A percentile compares a stretch with the other conserved stretches of the same genome.
Conservation (phyloP, 2,113 vertebrate species). For the Chloroceryle aenea region DNA sequence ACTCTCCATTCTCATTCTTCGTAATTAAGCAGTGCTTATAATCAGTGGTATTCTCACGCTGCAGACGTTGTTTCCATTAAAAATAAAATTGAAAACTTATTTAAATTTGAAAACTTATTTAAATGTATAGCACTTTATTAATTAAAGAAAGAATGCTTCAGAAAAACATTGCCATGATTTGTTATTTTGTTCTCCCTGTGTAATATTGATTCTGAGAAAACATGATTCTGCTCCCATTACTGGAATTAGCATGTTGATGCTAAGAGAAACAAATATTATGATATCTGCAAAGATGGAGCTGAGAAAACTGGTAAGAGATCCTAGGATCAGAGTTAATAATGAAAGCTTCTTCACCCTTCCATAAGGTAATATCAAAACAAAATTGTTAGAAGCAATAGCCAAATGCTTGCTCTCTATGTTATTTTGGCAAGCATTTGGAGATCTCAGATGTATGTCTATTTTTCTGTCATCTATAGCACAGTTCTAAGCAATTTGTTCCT, state of each 20-base stretch:
- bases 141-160: not conserved
- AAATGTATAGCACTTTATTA: not conserved
- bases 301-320: not conserved
- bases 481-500: not conserved
- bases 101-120: not conserved
- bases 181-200: not conserved
- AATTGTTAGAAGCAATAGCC: not conserved
- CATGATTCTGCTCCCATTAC: not conserved
- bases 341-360: not conserved
- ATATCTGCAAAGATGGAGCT: not conserved
- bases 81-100: not conserved
- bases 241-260: not conserved
- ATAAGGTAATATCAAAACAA: not conserved
- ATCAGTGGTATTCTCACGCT: slow-evolving; percentile 84
- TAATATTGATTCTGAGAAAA: not conserved
- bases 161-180: not conserved
- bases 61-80: slow-evolving; percentile 30
- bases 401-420: not conserved
- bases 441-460: not conserved
- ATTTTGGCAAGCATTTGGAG: not conserved
- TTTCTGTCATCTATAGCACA: not conserved
- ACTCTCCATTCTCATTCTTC: slow-evolving; percentile 87
- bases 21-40: slow-evolving; percentile 95
- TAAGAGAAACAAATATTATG: not conserved
- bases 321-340: not conserved